A percentile compares a stretch with the other conserved stretches of the same genome.
Conservation (phyloP, 23 tunicate species). For the Trididemnum nubilum region DNA sequence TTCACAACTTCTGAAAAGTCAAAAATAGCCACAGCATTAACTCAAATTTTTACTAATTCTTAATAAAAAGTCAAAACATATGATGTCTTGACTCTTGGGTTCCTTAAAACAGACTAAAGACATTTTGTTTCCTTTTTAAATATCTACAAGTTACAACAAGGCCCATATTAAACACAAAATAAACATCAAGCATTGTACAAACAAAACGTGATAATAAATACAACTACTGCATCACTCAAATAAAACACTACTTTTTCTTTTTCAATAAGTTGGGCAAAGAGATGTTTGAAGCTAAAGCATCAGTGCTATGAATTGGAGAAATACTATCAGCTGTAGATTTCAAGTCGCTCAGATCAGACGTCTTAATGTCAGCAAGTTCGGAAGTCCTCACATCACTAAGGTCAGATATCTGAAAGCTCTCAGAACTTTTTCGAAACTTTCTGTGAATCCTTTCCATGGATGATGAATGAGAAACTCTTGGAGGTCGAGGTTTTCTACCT, state of each 20-base stretch:
- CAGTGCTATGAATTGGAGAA: slow-evolving; percentile 22
- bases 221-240: no score
- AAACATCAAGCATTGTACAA: no score
- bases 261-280: slow-evolving; percentile 18
- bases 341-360: slow-evolving; percentile 66
- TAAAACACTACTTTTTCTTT: not conserved
- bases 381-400: slow-evolving; percentile 62
- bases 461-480: slow-evolving; percentile 42
- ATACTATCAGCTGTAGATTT: slow-evolving; percentile 45
- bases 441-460: slow-evolving; percentile 38
- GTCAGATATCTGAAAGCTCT: slow-evolving; percentile 58
- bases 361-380: slow-evolving; percentile 63
- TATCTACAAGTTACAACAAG: no score
- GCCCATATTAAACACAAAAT: no score
- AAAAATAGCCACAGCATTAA: no score
- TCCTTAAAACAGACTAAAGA: no score
- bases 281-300: not conserved
- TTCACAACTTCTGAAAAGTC: no score
- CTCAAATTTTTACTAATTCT: no score
- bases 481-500: slow-evolving; percentile 44
- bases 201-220: no score
- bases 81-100: no score
- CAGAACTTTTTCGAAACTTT: slow-evolving; percentile 46
- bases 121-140: no score
- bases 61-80: no score